phyloP scores from a whole-genome alignment of 2,888 invertebrate genomes.

The Pristionchus fissidentatus region DNA sequence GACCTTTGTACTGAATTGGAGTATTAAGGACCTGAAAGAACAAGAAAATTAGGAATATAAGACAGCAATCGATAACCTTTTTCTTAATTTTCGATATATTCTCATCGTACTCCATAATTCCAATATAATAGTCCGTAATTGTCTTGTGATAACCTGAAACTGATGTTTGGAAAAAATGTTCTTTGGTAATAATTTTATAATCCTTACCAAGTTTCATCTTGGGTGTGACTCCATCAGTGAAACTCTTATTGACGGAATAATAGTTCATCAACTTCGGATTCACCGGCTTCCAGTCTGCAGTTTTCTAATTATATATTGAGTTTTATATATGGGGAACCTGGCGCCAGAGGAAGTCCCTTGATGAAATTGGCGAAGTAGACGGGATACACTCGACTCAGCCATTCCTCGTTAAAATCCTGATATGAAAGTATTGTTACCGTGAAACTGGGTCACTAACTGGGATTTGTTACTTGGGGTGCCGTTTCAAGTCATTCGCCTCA shows the following conservation, averaged over 20 bases:
- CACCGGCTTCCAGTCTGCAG: conserved; percentile 21
- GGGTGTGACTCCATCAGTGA: not conserved
- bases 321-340: not conserved
- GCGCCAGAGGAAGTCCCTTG: not conserved
- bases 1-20: not conserved
- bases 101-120: not conserved
- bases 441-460: too few species aligned
- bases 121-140: not conserved
- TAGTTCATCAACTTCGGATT: conserved; percentile 20
- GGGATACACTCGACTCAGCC: conserved; percentile 24
- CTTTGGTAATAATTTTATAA: not conserved
- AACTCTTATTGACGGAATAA: conserved; percentile 42
- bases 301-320: not conserved
- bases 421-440: too few species aligned
- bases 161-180: not conserved
- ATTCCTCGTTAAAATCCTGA: conserved; percentile 37
- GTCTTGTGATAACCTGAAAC: not conserved
- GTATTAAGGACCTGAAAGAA: not conserved
- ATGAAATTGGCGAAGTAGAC: conserved; percentile 41
- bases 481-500: too few species aligned
- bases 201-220: conserved; percentile 17
- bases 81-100: not conserved
- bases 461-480: too few species aligned
- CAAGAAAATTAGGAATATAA: not conserved
- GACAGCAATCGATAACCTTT: too few species aligned